Percentiles rank a stretch among this genome's conserved stretches.
Evolutionary conservation across 2,888 invertebrate species (phyloP).

Genomic region (Epistrophella euchroma): DNA sequence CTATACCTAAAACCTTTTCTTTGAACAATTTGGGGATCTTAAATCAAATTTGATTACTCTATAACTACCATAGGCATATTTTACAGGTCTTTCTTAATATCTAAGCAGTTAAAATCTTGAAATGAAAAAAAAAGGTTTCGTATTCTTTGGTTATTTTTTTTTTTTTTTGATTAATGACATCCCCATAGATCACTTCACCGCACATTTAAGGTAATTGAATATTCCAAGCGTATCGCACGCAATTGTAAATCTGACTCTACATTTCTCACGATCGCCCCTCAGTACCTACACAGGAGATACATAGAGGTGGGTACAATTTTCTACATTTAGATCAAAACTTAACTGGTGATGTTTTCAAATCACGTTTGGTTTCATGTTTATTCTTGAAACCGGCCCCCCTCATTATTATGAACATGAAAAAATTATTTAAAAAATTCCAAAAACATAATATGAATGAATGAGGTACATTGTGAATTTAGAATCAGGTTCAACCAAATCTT

Average conservation of each 20-base stretch:
- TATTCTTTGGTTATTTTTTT: conserved; percentile 26
- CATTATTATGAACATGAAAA: conserved; percentile 59
- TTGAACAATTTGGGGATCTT: conserved; percentile 27
- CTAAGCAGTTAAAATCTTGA: conserved; percentile 40
- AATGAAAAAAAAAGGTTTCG: conserved; percentile 18
- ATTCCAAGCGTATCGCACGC: conserved; percentile 62
- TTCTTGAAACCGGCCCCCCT: background rate
- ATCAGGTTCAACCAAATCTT: conserved; percentile 24
- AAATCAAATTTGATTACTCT: conserved; percentile 69
- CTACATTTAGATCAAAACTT: conserved; percentile 54
- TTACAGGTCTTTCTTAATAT: conserved; percentile 44
- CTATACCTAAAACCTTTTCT: conserved; percentile 2
- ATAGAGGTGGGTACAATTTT: conserved; percentile 23
- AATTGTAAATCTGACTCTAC: conserved; percentile 52
- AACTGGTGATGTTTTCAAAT: conserved; percentile 45
- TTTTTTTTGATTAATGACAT: conserved; percentile 70
- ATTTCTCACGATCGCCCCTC: conserved; percentile 61
- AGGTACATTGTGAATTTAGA: conserved; percentile 43
- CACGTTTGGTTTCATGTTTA: conserved; percentile 39
- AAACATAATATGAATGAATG: conserved; percentile 2
- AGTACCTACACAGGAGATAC: background rate
- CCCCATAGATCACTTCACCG: conserved; percentile 67
- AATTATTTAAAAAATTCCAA: conserved; percentile 31
- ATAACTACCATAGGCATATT: conserved; percentile 50
- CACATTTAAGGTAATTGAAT: conserved; percentile 65